Evolutionary conservation across 1,140 invertebrate species (phyloP).

Genomic region (Diploscapter pachys): DNA sequence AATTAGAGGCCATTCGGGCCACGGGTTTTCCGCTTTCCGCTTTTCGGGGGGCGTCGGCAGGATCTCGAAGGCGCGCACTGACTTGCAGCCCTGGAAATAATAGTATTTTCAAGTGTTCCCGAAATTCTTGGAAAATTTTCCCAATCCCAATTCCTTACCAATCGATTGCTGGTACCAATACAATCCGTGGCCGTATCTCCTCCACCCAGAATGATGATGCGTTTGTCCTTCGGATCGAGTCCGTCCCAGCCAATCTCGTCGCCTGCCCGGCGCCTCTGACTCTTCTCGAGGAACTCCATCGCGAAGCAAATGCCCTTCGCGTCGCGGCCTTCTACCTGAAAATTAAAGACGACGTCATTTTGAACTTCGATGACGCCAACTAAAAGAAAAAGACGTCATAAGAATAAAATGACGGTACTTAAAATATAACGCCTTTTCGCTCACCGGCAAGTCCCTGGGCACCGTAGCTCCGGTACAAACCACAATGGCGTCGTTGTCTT

Average conservation of each 20-base stretch:
- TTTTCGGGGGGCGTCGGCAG: slow-evolving; percentile 80
- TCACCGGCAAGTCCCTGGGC: slow-evolving; percentile 74
- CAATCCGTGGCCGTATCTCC: slow-evolving; percentile 99
- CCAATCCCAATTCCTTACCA: slow-evolving; percentile 63
- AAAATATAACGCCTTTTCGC: no score
- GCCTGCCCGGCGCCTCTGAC: slow-evolving; percentile 91
- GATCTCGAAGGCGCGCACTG: slow-evolving; percentile 94
- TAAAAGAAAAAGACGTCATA: no score
- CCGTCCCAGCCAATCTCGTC: slow-evolving; percentile 64
- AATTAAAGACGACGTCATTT: neutral
- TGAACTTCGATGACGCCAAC: no score
- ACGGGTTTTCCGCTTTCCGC: slow-evolving; percentile 77
- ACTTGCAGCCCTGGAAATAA: slow-evolving; percentile 73
- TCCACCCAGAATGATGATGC: slow-evolving; percentile 94
- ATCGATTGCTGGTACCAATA: slow-evolving; percentile 90
- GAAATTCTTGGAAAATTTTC: slow-evolving; percentile 17
- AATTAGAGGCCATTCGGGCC: slow-evolving; percentile 94
- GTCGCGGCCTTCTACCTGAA: slow-evolving; percentile 70
- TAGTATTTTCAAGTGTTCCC: slow-evolving; percentile 4
- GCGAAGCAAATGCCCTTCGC: slow-evolving; percentile 90
- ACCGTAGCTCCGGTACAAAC: slow-evolving; percentile 89
- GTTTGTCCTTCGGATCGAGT: slow-evolving; percentile 82
- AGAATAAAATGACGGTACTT: no score
- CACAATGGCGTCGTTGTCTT: slow-evolving; percentile 80
- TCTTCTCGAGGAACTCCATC: slow-evolving; percentile 92